A percentile compares a stretch with the other conserved stretches of the same genome.
These are phyloP conservation scores for Acanthiza pusilla DNA, from an alignment of 2,797 vertebrate species.

Conservation along the genomic window DNA sequence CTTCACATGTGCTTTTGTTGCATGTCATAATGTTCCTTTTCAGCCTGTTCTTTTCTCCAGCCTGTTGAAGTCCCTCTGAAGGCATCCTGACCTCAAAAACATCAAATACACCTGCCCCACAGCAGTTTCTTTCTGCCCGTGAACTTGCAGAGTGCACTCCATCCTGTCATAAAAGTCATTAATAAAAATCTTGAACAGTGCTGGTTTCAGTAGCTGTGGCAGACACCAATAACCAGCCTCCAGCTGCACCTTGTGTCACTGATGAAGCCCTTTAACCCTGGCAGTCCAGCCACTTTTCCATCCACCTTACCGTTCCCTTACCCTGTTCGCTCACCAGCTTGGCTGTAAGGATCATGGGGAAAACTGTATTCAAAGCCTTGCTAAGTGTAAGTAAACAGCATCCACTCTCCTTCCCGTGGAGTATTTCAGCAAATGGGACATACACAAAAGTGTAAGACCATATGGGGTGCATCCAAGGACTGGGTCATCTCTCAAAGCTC, in stretches of 20 bases:
- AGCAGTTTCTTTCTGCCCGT: neutral
- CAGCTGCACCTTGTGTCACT: neutral
- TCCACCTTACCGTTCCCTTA: neutral
- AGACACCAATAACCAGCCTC: neutral
- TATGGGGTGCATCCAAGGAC: neutral
- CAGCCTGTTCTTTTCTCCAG: neutral
- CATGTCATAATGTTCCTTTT: neutral
- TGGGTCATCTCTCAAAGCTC: neutral
- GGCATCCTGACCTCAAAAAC: neutral
- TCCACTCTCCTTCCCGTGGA: neutral
- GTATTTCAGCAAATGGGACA: neutral
- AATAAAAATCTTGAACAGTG: neutral
- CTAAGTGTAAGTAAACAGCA: neutral
- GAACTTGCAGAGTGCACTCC: neutral
- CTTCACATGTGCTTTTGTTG: neutral
- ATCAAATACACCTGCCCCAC: neutral
- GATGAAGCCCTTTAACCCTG: neutral
- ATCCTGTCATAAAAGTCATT: neutral
- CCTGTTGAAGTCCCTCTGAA: neutral
- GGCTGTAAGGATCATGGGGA: neutral
- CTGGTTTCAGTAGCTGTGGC: neutral
- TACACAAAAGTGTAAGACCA: neutral
- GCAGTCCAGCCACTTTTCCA: neutral
- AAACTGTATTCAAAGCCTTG: neutral
- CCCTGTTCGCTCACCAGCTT: accelerated